A percentile compares a stretch with the other conserved stretches of the same genome.
Evolutionary conservation across 2,888 invertebrate species (phyloP).

Genomic region (Tipula confusa): DNA sequence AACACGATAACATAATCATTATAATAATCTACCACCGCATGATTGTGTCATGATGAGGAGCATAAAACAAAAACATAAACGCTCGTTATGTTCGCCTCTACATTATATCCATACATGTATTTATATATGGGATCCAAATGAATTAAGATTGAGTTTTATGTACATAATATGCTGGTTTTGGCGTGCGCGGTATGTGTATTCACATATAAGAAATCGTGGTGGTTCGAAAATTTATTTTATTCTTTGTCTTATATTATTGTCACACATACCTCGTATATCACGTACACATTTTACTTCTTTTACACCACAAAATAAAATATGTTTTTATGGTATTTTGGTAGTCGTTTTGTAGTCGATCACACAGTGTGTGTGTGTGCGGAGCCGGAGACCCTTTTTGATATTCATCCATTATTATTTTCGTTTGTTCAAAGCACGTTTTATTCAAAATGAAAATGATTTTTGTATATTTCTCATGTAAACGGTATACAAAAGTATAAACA

Average conservation of each 20-base stretch:
- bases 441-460: slow-evolving; percentile 20
- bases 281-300: not conserved
- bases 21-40: slow-evolving; percentile 25
- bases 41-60: slow-evolving; percentile 3
- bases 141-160: slow-evolving; percentile 15
- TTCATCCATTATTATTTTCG: not conserved
- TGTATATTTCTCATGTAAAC: slow-evolving; percentile 15
- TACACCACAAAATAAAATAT: not conserved
- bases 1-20: slow-evolving; percentile 12
- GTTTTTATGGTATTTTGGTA: not conserved
- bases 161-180: slow-evolving; percentile 21
- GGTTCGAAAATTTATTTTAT: not conserved
- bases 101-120: not conserved
- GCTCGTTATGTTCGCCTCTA: not conserved
- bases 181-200: not conserved
- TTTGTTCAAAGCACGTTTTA: not conserved
- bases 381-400: not conserved
- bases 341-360: not conserved
- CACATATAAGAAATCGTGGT: not conserved
- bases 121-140: not conserved
- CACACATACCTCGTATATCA: slow-evolving; percentile 20
- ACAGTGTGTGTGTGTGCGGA: not conserved
- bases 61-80: not conserved
- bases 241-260: slow-evolving; percentile 25
- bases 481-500: not conserved